Evolutionary conservation across 2,113 vertebrate species (phyloP), one percentile per base, ranked within the genome.

Genomic region (Pholis gunnellus): DNA sequence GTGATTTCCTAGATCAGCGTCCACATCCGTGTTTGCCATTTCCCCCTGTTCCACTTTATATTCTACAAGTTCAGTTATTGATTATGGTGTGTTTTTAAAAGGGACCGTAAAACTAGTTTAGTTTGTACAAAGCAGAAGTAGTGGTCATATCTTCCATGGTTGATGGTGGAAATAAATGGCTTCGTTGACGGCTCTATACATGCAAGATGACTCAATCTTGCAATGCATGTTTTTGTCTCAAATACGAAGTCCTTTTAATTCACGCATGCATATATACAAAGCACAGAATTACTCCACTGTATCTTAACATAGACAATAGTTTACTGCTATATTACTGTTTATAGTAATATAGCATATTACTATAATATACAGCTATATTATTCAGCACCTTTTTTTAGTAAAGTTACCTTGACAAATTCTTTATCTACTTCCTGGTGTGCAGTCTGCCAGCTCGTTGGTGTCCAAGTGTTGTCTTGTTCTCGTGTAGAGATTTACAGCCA

Each of bases 171-270:
- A 34, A 34, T 34, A 34, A 34, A 34, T 34, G 34, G 5, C 34
- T 34, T 6, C 5, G 34, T 34, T 34, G 34, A 5, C 31, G 44
- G 20, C 25, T 68, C 54, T 74, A 18, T 22, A 0, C 31, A 61
- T 63, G 34, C n/a, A 13, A 74, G 38, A 77, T 34, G 20, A 36
- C 13, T 42, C 38, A 7, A 4, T 64, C 46, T 52, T 74, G 17
- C 57, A 54, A 73, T 81, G 88, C 78, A 90, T 84, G 79, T 4
- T 14, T 79, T 25, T 68, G 22, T 76, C 44, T 76, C 27, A 15
- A 60, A 18, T 14, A 18, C 1, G 38, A 54, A 79, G 10, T 66
- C 29, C 29, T 38, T 67, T 27, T 68, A 36, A 8, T 2, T 2
- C 31, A 34, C 6, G 5, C 6, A 34, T 34, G 5, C 6, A 34